Percentiles rank a stretch among this genome's conserved stretches.
These are phyloP conservation scores for Trachelus stipa DNA, from an alignment of 2,888 invertebrate species.

Conservation along the genomic window DNA sequence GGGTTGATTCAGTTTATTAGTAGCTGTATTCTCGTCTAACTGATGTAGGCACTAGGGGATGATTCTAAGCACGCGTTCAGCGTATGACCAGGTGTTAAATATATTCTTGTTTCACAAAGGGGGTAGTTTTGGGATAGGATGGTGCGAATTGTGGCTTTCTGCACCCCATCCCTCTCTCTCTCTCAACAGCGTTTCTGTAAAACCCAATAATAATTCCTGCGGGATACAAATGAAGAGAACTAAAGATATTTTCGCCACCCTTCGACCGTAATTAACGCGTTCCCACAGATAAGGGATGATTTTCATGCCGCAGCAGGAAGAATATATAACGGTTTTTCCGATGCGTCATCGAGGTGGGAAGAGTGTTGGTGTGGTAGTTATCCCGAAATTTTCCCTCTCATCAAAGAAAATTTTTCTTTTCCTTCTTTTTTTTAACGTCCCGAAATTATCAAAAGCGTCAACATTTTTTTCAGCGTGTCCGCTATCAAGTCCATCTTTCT, in stretches of 20 bases:
- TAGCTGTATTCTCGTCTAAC: background rate
- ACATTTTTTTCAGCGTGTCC: background rate
- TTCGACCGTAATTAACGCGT: background rate
- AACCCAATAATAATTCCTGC: background rate
- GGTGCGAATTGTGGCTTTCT: background rate
- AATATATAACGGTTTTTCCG: background rate
- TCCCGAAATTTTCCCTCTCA: background rate
- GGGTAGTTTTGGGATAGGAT: background rate
- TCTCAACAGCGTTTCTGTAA: background rate
- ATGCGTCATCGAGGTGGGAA: background rate
- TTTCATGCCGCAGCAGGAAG: background rate
- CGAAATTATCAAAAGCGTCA: background rate
- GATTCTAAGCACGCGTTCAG: background rate
- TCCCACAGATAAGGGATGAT: background rate
- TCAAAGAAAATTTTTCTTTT: background rate
- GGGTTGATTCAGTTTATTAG: background rate
- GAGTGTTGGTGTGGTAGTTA: background rate
- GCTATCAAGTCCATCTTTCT: background rate
- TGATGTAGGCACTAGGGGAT: background rate
- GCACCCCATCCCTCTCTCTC: background rate
- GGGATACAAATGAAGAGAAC: background rate
- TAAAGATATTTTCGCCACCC: background rate
- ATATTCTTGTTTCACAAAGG: background rate
- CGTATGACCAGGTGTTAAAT: background rate
- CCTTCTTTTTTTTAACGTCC: background rate